phyloP scores from a whole-genome alignment of 23 tunicate species.

The Clavelina lepadiformis region DNA sequence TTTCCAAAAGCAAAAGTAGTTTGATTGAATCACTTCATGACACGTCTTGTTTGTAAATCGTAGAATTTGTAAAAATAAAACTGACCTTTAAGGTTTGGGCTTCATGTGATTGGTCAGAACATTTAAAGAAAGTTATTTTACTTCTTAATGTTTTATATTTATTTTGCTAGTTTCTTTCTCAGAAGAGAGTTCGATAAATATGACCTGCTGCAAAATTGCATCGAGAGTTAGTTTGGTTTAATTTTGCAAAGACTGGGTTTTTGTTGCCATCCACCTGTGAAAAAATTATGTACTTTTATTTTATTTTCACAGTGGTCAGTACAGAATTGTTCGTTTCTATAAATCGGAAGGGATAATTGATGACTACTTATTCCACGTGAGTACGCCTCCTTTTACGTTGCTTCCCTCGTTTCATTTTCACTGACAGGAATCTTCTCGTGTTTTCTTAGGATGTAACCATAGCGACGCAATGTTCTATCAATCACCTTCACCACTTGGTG shows the following conservation, averaged over 20 bases:
- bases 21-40: too few species aligned
- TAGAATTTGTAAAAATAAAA: too few species aligned
- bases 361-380: conserved; percentile 53
- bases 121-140: too few species aligned
- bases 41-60: too few species aligned
- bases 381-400: conserved; percentile 1
- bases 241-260: too few species aligned
- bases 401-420: not conserved
- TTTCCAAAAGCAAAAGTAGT: too few species aligned
- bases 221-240: too few species aligned
- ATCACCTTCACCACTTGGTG: conserved; percentile 99
- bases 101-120: too few species aligned
- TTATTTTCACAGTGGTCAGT: conserved; percentile 57
- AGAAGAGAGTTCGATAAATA: too few species aligned
- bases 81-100: too few species aligned
- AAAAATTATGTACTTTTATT: not conserved
- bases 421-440: not conserved
- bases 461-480: conserved; percentile 92
- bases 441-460: conserved; percentile 72
- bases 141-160: not conserved
- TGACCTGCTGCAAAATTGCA: too few species aligned
- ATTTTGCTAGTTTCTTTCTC: not conserved
- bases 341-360: conserved; percentile 39
- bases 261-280: too few species aligned
- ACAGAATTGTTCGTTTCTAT: conserved; percentile 72